Conservation (phyloP, 2,888 invertebrate species). For the Coelopa pilipes region DNA sequence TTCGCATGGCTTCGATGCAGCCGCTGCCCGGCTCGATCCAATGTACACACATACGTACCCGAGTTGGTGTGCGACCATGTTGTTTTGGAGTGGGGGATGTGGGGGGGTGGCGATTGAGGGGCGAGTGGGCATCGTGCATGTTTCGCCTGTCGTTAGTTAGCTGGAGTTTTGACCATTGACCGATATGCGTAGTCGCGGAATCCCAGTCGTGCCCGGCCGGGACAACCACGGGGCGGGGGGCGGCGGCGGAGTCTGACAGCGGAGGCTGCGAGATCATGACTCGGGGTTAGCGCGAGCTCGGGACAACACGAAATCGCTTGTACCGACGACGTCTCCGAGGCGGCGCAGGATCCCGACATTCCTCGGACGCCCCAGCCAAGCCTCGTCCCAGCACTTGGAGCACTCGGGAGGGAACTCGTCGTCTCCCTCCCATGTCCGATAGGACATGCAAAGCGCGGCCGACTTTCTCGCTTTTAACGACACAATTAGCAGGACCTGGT, state of each 20-base stretch:
- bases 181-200: constrained; percentile 38
- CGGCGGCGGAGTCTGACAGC: background rate
- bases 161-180: constrained; percentile 38
- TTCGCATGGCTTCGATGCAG: constrained; percentile 31
- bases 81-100: background rate
- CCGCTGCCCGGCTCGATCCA: background rate
- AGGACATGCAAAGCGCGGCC: background rate
- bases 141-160: constrained; percentile 10
- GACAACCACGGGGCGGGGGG: background rate
- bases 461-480: constrained; percentile 11
- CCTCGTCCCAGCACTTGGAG: too few relatives aligned
- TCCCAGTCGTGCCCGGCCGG: background rate
- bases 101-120: background rate
- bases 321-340: background rate
- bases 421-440: too few relatives aligned
- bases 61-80: background rate
- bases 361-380: too few relatives aligned
- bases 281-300: constrained; percentile 13
- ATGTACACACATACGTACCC: constrained; percentile 11
- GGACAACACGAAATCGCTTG: constrained; percentile 11
- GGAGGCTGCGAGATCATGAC: constrained; percentile 28
- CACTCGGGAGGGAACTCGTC: too few relatives aligned
- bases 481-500: constrained; percentile 3
- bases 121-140: background rate
- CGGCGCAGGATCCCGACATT: background rate